Conservation (phyloP, 2,888 invertebrate genomes). For the Athetis lepigone region DNA sequence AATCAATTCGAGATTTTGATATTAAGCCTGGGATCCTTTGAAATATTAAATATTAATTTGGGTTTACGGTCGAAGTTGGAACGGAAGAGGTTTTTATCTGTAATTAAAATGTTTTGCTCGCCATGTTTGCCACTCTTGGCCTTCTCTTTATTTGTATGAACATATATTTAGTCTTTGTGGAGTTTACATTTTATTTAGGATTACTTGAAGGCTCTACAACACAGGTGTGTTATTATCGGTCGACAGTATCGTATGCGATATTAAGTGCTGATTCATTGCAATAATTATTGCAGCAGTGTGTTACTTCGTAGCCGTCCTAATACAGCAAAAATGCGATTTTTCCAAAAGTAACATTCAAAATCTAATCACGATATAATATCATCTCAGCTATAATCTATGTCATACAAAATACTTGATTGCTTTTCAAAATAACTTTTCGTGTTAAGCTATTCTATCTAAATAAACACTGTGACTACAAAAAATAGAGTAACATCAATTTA, state of each 20-base stretch:
- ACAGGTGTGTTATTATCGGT: too few relatives aligned
- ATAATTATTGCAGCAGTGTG: too few relatives aligned
- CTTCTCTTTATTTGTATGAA: slow-evolving; percentile 2
- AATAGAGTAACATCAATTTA: slow-evolving; percentile 28
- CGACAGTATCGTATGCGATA: too few relatives aligned
- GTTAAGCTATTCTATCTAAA: slow-evolving; percentile 3
- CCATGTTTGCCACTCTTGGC: slow-evolving; percentile 7
- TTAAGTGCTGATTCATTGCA: too few relatives aligned
- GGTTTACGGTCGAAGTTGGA: slow-evolving; percentile 40
- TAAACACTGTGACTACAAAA: neutral
- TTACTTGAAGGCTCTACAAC: too few relatives aligned
- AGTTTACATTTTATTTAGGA: too few relatives aligned
- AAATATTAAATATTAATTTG: slow-evolving; percentile 57
- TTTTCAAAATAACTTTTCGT: neutral
- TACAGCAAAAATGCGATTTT: too few relatives aligned
- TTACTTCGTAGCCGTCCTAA: too few relatives aligned
- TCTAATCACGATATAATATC: too few relatives aligned
- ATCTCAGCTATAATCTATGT: too few relatives aligned
- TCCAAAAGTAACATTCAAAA: too few relatives aligned
- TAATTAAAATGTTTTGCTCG: slow-evolving; percentile 42
- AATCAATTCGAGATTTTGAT: slow-evolving; percentile 53
- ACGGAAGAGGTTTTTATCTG: slow-evolving; percentile 32
- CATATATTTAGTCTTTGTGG: too few relatives aligned
- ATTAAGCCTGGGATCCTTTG: slow-evolving; percentile 40
- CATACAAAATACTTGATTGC: neutral